Evolutionary conservation across 1,140 invertebrate genomes (phyloP), one percentile per base, ranked within the genome.

Genomic region (Drosophila pachea): DNA sequence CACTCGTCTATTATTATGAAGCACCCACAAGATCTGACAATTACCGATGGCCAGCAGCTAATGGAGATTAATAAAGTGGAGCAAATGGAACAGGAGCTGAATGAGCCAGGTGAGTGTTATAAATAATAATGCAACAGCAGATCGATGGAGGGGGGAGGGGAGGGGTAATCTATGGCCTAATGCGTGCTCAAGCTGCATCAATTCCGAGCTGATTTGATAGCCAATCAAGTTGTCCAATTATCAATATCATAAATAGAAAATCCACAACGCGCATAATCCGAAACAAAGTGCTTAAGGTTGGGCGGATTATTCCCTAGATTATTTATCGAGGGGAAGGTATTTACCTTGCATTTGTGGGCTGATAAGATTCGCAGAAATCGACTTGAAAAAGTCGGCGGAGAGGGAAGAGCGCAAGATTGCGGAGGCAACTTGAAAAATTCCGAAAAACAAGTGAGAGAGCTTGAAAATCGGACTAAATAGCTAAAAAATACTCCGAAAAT

Each of bases 11-110:
- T 32, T 54, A 82, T 47, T 45, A 83, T 83, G 79, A 83, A 83
- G 63, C 79, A 84, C 56, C 81, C 79, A n/a, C 79, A 83, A 66
- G 79, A 83, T 73, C 47, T 79, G 49, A 74, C 40, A 49, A 63
- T 68, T 12, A 29, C 48, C 45, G 59, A 84, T 53, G 79, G 65
- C 53, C 79, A 84, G 45, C 76, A 84, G 73, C 79, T 79, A 45
- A 71, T 83, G 79, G 78, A 83, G 55, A 72, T 83, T 33, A 79
- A 76, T 6, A 83, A 83, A 74, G 79, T 83, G 60, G 79, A 83
- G 56, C 68, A 82, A 69, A 78, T 82, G 79, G 78, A 82, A 47
- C 78, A 76, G 56, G 79, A 83, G 42, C 5, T 84, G 11, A 77
- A 49, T n/a, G 81, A 84, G 16, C 50, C 60, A 35, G 79, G 79